Conservation (phyloP, 2,113 vertebrate species). For the Petaurus breviceps region DNA sequence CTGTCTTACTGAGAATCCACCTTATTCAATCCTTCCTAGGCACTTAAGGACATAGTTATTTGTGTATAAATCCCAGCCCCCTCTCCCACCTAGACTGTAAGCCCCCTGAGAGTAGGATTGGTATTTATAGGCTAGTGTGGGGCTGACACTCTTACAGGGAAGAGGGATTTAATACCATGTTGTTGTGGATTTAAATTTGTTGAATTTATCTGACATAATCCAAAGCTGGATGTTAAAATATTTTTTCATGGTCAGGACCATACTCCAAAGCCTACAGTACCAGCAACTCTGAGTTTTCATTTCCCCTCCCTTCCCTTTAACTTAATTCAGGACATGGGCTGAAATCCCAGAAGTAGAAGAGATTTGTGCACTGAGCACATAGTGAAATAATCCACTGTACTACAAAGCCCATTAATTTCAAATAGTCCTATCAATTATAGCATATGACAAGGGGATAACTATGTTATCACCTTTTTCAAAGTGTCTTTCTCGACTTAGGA, state of each 20-base stretch:
- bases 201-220: slow-evolving; percentile 41
- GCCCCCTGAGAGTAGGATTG: not conserved
- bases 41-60: not conserved
- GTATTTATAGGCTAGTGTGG: not conserved
- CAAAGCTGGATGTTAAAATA: slow-evolving; percentile 22
- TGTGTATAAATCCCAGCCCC: not conserved
- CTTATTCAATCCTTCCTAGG: not conserved
- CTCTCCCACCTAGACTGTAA: not conserved
- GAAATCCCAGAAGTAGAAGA: slow-evolving; percentile 65
- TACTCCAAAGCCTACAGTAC: slow-evolving; percentile 54
- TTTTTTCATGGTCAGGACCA: slow-evolving; percentile 61
- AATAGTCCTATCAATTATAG: slow-evolving; percentile 72
- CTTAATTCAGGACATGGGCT: slow-evolving; percentile 53
- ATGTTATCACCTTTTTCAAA: slow-evolving; percentile 71
- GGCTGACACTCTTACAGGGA: not conserved
- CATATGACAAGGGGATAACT: slow-evolving; percentile 62
- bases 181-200: not conserved
- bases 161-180: not conserved
- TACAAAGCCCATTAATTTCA: slow-evolving; percentile 80
- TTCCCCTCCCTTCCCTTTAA: slow-evolving; percentile 25
- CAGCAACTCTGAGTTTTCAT: slow-evolving; percentile 24
- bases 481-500: slow-evolving; percentile 42
- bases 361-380: slow-evolving; percentile 64
- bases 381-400: slow-evolving; percentile 71
- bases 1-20: not conserved